Evolutionary conservation across 2,888 invertebrate species (phyloP), one percentile per base, ranked within the genome.

Genomic region (Thera obeliscata): DNA sequence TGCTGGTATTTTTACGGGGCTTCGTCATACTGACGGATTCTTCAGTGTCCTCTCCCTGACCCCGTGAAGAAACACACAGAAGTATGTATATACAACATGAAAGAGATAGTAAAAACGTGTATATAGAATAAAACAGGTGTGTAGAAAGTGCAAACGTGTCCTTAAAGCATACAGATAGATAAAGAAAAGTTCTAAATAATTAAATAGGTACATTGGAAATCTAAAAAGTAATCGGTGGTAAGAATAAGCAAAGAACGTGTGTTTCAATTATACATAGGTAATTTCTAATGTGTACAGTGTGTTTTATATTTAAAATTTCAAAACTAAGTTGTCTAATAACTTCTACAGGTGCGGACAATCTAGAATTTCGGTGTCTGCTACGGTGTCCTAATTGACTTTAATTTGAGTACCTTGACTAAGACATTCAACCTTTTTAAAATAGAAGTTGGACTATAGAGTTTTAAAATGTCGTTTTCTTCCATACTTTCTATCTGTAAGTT

Each of bases 1-100:
- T 92, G 87, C 90, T 92, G 76, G 90, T 93, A 85, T 93, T 94
- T 85, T 88, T 89, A 77, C 87, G 88, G 75, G 93, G 93, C 78
- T 92, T 91, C 80, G 87, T 86, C 77, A 94, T 84, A 81, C 85
- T 94, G 81, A 93, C 86, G 76, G 89, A 91, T 90, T 95, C 83
- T 86, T 93, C 88, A 86, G 89, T 88, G 79, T 93, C 92, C 84
- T 92, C 92, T 77, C 85, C 91, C 93, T 93, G 83, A 73, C 79
- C 85, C 84, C 85, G 78, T 75, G 80, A 84, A 82, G 81, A 84
- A 82, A 82, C 67, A 79, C 76, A 73, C 71, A 72, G 48, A 67
- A 63, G 68, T 78, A 70, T 76, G 33, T 76, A 79, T 74, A 75
- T 72, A 80, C 67, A 74, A 73, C 69, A 76, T 69, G 69, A 74